Percentiles rank a stretch among this genome's conserved stretches.
These are phyloP conservation scores for Leucophora obtusa DNA, from an alignment of 2,888 invertebrate genomes.

Conservation along the genomic window DNA sequence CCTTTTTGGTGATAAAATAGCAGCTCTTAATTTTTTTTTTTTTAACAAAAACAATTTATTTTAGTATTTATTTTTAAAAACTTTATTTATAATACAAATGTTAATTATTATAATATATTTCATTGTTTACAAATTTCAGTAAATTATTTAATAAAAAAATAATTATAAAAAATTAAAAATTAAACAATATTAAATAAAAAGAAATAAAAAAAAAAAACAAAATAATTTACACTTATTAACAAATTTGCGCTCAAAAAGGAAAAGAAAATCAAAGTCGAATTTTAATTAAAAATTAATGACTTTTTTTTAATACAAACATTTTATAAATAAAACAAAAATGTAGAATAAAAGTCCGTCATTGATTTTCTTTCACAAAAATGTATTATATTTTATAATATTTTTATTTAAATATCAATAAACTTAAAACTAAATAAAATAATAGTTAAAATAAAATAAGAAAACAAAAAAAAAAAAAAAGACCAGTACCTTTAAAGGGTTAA, in stretches of 20 bases:
- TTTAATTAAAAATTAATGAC: not conserved
- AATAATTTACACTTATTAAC: constrained; percentile 41
- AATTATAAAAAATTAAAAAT: constrained; percentile 35
- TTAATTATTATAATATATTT: constrained; percentile 22
- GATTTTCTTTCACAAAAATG: not conserved
- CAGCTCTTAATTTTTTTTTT: no score
- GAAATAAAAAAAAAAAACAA: constrained; percentile 6
- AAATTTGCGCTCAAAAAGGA: not conserved
- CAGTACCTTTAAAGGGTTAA: constrained; percentile 57
- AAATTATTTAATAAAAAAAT: constrained; percentile 33
- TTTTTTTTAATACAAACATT: not conserved
- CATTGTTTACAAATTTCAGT: constrained; percentile 28
- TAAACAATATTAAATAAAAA: constrained; percentile 17
- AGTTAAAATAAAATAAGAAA: constrained; percentile 13
- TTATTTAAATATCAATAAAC: not conserved
- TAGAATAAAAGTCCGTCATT: not conserved
- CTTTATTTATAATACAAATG: constrained; percentile 57
- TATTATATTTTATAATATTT: not conserved
- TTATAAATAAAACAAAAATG: not conserved
- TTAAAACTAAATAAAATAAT: not conserved
- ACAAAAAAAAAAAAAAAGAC: constrained; percentile 57
- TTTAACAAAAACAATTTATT: not conserved
- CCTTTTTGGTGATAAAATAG: no score
- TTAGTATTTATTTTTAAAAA: constrained; percentile 39
- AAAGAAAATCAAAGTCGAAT: not conserved